These are phyloP conservation scores for Eupsittula cactorum DNA, from an alignment of 2,113 vertebrate genomes.

Conservation along the genomic window DNA sequence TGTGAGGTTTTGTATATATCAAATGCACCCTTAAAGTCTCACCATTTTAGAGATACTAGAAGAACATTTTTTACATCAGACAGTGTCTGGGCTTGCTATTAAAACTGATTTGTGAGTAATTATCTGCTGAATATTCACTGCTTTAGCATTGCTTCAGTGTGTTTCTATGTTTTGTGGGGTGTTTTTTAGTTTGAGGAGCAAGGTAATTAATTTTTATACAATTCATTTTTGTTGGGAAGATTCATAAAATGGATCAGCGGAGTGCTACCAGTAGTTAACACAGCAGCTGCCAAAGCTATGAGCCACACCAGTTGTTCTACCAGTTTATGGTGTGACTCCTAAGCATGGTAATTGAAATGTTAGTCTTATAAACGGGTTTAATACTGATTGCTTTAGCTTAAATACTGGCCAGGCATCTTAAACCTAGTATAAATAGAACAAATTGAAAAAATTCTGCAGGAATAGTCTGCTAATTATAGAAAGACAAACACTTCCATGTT, in stretches of 20 bases:
- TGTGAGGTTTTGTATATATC: not conserved
- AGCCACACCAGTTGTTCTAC: not conserved
- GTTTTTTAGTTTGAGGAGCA: not conserved
- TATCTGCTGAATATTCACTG: not conserved
- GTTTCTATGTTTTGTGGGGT: not conserved
- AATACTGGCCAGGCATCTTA: not conserved
- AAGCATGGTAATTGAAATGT: not conserved
- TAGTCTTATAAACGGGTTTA: not conserved
- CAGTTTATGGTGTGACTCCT: not conserved
- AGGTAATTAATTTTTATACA: not conserved
- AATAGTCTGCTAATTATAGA: not conserved
- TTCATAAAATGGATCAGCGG: not conserved
- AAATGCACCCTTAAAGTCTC: not conserved
- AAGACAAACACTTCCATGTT: not conserved
- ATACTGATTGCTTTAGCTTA: not conserved
- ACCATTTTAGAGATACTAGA: not conserved
- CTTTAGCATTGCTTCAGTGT: not conserved
- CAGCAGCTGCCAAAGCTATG: not conserved
- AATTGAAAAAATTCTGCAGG: not conserved
- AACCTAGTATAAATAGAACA: not conserved
- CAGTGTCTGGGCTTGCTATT: not conserved
- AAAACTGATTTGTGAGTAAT: not conserved
- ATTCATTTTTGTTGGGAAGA: not conserved
- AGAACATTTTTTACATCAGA: not conserved
- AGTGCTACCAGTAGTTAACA: not conserved